A percentile compares a stretch with the other conserved stretches of the same genome.
Conservation (phyloP, 2,888 invertebrate genomes). For the Leptopilina syphax region DNA sequence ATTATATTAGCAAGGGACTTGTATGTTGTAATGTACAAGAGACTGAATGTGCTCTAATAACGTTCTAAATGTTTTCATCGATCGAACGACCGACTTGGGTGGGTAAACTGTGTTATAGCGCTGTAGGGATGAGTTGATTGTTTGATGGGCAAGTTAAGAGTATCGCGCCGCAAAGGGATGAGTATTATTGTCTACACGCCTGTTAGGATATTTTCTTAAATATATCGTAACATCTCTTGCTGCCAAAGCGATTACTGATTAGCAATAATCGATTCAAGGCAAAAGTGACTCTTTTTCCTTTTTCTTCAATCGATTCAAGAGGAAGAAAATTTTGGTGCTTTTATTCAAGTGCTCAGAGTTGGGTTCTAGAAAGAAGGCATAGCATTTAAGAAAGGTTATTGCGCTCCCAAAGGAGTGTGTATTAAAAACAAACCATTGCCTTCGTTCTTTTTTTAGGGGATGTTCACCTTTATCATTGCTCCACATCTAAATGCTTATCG, state of each 20-base stretch:
- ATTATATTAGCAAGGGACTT: neutral
- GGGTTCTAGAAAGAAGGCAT: constrained; percentile 66
- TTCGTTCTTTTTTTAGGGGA: constrained; percentile 44
- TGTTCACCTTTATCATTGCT: constrained; percentile 44
- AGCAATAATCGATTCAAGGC: too few relatives aligned
- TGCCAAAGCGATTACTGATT: too few relatives aligned
- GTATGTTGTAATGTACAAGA: neutral
- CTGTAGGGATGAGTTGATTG: constrained; percentile 41
- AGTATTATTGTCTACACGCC: neutral
- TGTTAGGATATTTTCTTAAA: neutral
- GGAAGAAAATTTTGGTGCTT: too few relatives aligned
- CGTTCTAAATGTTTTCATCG: constrained; percentile 33
- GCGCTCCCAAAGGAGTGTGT: constrained; percentile 65
- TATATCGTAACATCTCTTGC: too few relatives aligned
- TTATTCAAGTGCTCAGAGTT: constrained; percentile 43
- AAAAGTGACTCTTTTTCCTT: too few relatives aligned
- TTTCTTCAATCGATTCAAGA: too few relatives aligned
- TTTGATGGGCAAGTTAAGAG: constrained; percentile 7
- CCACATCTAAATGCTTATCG: neutral
- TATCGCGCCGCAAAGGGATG: neutral
- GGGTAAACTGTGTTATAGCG: constrained; percentile 50
- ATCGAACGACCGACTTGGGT: constrained; percentile 49
- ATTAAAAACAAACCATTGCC: constrained; percentile 67
- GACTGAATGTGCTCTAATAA: constrained; percentile 7
- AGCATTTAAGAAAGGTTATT: constrained; percentile 72